Percentiles rank a stretch among this genome's conserved stretches.
Conservation (phyloP, 23 tunicate genomes). For the Botrylloides violaceus region DNA sequence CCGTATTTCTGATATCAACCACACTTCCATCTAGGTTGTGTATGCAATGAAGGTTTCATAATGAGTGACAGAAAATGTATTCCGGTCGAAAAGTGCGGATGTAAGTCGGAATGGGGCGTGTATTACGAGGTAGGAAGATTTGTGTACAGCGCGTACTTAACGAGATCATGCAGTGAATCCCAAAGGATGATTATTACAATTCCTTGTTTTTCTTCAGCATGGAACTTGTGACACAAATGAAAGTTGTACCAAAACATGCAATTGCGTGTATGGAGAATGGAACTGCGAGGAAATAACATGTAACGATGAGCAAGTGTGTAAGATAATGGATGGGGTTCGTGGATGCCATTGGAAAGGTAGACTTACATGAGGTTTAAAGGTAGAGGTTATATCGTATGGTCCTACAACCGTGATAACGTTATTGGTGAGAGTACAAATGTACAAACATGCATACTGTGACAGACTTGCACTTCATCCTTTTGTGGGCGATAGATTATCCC, state of each 20-base stretch:
- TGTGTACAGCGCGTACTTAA: too few species aligned
- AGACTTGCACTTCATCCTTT: too few species aligned
- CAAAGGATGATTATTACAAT: too few species aligned
- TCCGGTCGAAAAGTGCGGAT: slow-evolving; percentile 16
- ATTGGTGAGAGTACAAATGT: too few species aligned
- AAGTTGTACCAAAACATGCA: not conserved
- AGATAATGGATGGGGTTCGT: not conserved
- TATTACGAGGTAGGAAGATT: not conserved
- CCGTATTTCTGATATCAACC: too few species aligned
- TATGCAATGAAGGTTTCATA: slow-evolving; percentile 35
- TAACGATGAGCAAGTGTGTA: slow-evolving; percentile 7
- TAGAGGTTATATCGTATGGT: too few species aligned
- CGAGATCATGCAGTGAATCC: too few species aligned
- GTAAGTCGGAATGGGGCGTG: slow-evolving; percentile 3
- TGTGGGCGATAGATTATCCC: too few species aligned
- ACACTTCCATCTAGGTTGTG: slow-evolving; percentile 12
- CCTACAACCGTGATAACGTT: too few species aligned
- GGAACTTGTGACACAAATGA: not conserved
- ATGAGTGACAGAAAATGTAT: slow-evolving; percentile 43
- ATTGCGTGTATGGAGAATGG: slow-evolving; percentile 9
- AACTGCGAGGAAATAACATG: slow-evolving; percentile 10
- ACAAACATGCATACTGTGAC: too few species aligned
- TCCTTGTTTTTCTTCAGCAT: not conserved
- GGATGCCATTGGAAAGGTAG: slow-evolving; percentile 18
- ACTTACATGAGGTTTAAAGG: too few species aligned